Conservation (phyloP, 2,113 vertebrate genomes). For the Panthera uncia region DNA sequence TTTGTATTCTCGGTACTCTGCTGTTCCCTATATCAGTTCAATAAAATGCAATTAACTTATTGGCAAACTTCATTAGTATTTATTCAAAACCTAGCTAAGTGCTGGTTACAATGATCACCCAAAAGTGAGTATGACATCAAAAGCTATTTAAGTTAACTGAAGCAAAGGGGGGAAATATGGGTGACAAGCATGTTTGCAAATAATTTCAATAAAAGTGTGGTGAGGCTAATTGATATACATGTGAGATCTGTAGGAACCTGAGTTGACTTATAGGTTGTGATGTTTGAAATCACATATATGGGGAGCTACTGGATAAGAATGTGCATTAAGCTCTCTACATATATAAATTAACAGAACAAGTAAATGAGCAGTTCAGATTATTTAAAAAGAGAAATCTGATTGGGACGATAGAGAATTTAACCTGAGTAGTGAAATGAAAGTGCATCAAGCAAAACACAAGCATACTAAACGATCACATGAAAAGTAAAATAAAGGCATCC, state of each 20-base stretch:
- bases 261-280: neutral
- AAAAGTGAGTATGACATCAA: neutral
- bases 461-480: neutral
- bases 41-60: neutral
- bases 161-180: neutral
- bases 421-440: neutral
- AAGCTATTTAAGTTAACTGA: neutral
- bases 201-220: neutral
- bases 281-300: neutral
- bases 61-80: neutral
- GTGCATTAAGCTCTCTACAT: neutral
- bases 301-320: neutral
- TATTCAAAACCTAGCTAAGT: neutral
- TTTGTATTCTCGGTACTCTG: neutral
- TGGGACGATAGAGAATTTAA: neutral
- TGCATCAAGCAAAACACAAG: neutral
- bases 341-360: neutral
- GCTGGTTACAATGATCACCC: neutral
- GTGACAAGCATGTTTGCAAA: neutral
- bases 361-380: neutral
- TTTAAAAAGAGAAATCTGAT: neutral
- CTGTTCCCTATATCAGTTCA: neutral
- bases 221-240: neutral
- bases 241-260: neutral
- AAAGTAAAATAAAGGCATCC: neutral